Conservation (phyloP, 2,888 invertebrate species). For the Geotrupes spiniger region DNA sequence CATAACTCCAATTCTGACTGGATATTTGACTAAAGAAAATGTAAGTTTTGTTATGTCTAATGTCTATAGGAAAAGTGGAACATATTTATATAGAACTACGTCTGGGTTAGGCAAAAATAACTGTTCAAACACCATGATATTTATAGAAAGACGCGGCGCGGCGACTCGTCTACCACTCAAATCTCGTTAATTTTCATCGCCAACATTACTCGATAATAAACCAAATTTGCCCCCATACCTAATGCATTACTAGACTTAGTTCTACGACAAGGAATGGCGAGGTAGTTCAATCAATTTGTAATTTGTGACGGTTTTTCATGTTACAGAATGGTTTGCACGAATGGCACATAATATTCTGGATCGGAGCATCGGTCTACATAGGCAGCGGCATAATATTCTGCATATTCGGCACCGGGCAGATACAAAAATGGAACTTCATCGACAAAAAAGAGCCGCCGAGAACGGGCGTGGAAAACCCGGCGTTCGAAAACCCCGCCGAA, state of each 20-base stretch:
- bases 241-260: no score
- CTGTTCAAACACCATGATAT: no score
- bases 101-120: neutral
- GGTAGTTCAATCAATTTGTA: neutral
- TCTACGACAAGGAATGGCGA: no score
- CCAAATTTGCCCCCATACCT: no score
- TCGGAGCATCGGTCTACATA: slow-evolving; percentile 68
- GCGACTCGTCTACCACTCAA: no score
- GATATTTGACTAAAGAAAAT: slow-evolving; percentile 48
- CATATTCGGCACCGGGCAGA: slow-evolving; percentile 67
- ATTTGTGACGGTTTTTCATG: neutral
- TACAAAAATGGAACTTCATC: slow-evolving; percentile 68
- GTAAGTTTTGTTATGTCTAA: slow-evolving; percentile 29
- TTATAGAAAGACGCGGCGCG: no score
- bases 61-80: no score
- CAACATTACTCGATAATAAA: no score
- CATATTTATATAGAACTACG: neutral
- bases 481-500: slow-evolving; percentile 30
- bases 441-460: slow-evolving; percentile 19
- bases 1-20: slow-evolving; percentile 67
- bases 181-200: no score
- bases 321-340: slow-evolving; percentile 72
- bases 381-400: slow-evolving; percentile 68
- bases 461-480: slow-evolving; percentile 14
- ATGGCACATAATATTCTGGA: slow-evolving; percentile 72